Evolutionary conservation across 2,113 vertebrate species (phyloP).

Genomic region (Hucho hucho): DNA sequence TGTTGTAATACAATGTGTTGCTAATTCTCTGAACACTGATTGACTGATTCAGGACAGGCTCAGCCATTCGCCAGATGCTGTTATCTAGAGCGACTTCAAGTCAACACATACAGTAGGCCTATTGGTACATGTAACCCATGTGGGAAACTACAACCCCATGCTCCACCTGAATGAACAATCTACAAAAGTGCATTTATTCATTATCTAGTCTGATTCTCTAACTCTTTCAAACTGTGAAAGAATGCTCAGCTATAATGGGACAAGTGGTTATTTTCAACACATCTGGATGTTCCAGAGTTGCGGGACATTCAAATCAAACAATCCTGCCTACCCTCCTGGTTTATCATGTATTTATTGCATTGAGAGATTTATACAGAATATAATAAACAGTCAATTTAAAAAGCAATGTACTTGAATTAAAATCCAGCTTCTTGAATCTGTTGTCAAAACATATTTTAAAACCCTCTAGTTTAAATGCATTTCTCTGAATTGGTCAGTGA

Average conservation of each 20-base stretch:
- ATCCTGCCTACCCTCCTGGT: not conserved
- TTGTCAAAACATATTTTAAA: slow-evolving; percentile 48
- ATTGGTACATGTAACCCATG: too few relatives aligned
- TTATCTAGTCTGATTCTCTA: too few relatives aligned
- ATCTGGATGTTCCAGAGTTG: too few relatives aligned
- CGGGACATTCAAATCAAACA: too few relatives aligned
- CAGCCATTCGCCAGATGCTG: not conserved
- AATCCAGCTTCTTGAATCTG: slow-evolving; percentile 44
- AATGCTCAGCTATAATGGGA: too few relatives aligned
- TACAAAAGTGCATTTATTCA: not conserved
- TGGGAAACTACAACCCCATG: not conserved
- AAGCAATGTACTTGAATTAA: slow-evolving; percentile 18
- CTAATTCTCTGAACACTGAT: not conserved
- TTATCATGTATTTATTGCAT: not conserved
- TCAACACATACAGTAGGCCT: not conserved
- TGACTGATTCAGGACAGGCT: not conserved
- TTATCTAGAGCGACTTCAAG: not conserved
- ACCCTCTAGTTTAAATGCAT: slow-evolving; percentile 46
- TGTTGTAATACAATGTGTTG: not conserved
- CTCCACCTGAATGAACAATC: too few relatives aligned
- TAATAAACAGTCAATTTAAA: not conserved
- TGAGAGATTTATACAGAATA: not conserved
- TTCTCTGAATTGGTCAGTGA: slow-evolving; percentile 59
- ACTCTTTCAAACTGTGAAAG: too few relatives aligned
- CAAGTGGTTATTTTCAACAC: too few relatives aligned